These are phyloP conservation scores for Drosophila saltans DNA, from an alignment of 1,140 invertebrate genomes.

Conservation along the genomic window DNA sequence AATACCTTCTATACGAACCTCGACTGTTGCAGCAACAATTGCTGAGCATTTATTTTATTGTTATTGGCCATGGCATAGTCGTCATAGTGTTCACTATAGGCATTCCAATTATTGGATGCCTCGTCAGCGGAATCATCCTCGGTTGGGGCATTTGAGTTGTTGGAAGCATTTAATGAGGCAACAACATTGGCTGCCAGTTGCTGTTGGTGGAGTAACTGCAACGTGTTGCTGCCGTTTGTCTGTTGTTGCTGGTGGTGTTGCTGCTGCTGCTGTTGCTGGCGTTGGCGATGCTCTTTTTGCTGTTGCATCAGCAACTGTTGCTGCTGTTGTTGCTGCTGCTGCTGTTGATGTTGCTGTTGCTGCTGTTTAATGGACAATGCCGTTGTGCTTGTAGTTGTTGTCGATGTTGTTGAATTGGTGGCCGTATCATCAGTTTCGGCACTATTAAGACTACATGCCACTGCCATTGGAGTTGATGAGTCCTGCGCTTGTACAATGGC, in stretches of 20 bases:
- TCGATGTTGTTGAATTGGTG: slow-evolving; percentile 72
- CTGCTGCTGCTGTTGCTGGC: slow-evolving; percentile 42
- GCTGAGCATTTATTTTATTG: slow-evolving; percentile 45
- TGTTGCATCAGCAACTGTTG: slow-evolving; percentile 22
- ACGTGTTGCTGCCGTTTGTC: slow-evolving; percentile 52
- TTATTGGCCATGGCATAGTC: slow-evolving; percentile 37
- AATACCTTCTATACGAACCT: slow-evolving; percentile 22
- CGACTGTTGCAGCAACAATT: slow-evolving; percentile 36
- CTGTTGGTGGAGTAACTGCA: slow-evolving; percentile 45
- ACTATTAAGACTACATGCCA: slow-evolving; percentile 35
- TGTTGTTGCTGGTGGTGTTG: slow-evolving; percentile 48
- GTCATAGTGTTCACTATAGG: slow-evolving; percentile 60
- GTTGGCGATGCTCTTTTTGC: slow-evolving; percentile 37
- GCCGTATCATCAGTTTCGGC: slow-evolving; percentile 67
- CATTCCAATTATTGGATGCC: slow-evolving; percentile 61
- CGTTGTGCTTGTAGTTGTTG: slow-evolving; percentile 60
- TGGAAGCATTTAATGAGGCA: slow-evolving; percentile 35
- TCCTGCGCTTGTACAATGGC: slow-evolving; percentile 18
- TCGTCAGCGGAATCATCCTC: slow-evolving; percentile 72
- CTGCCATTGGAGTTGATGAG: slow-evolving; percentile 6
- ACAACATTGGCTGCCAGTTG: slow-evolving; percentile 24
- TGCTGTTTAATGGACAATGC: slow-evolving; percentile 45
- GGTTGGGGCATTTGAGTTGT: slow-evolving; percentile 62
- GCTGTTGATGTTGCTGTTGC: slow-evolving; percentile 40
- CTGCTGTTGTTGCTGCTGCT: slow-evolving; percentile 37